A percentile compares a stretch with the other conserved stretches of the same genome.
phyloP scores from a whole-genome alignment of 1,140 invertebrate genomes.

The Cydia splendana region DNA sequence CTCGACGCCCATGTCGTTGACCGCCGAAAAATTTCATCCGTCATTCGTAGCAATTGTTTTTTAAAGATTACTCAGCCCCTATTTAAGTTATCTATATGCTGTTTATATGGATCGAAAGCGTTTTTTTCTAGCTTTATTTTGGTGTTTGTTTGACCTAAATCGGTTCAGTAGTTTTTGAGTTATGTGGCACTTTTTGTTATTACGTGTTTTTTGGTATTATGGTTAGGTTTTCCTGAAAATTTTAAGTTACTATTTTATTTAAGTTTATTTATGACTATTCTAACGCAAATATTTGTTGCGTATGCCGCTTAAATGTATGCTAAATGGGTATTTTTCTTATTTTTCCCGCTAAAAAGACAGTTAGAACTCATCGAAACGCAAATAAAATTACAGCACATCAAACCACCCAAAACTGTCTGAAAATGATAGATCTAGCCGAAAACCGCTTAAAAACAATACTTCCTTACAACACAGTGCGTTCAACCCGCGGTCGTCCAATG shows the following conservation, averaged over 20 bases:
- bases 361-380: not conserved
- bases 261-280: not conserved
- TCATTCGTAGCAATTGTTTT: slow-evolving; percentile 39
- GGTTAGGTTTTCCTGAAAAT: not conserved
- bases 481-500: slow-evolving; percentile 32
- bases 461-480: slow-evolving; percentile 32
- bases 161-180: slow-evolving; percentile 13
- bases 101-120: not conserved
- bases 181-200: not conserved
- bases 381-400: not conserved
- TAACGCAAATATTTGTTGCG: not conserved
- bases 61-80: slow-evolving; percentile 57
- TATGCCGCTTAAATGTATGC: not conserved
- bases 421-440: not conserved
- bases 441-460: slow-evolving; percentile 20
- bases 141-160: not conserved
- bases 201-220: not conserved
- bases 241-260: not conserved
- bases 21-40: slow-evolving; percentile 48
- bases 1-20: slow-evolving; percentile 56
- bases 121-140: slow-evolving; percentile 2
- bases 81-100: slow-evolving; percentile 36
- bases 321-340: not conserved
- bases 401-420: not conserved
- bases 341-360: not conserved